Evolutionary conservation across 2,797 vertebrate species (phyloP).

Genomic region (Hipposideros larvatus): DNA sequence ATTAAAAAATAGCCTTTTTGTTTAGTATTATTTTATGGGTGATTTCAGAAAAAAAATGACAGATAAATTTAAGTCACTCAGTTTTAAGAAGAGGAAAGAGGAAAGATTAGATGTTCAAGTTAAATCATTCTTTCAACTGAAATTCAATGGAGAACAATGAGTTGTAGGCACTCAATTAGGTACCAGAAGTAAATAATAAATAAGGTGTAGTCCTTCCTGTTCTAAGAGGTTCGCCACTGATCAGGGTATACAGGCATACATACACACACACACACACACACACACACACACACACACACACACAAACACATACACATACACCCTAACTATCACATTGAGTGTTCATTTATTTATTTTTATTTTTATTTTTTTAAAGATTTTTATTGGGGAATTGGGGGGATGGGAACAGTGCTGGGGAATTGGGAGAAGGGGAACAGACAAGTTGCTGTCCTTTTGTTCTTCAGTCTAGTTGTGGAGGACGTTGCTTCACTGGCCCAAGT

Average conservation of each 20-base stretch:
- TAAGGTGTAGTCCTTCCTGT: not conserved
- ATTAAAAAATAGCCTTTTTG: not conserved
- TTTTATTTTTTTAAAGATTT: not conserved
- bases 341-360: not conserved
- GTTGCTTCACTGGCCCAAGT: no score
- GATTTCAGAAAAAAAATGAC: not conserved
- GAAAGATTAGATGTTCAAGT: not conserved
- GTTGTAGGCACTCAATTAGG: not conserved
- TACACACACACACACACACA: not conserved
- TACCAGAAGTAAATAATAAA: not conserved
- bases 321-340: not conserved
- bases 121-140: constrained; percentile 3
- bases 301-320: not conserved
- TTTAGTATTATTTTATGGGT: not conserved
- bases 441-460: no score
- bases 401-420: no score
- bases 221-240: not conserved
- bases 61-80: not conserved
- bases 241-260: not conserved
- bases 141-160: not conserved
- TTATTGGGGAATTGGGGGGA: no score
- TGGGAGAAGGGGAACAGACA: no score
- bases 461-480: no score
- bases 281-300: no score
- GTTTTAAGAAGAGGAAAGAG: not conserved